Conservation (phyloP, 2,888 invertebrate genomes). For the Phaedon cochleariae region DNA sequence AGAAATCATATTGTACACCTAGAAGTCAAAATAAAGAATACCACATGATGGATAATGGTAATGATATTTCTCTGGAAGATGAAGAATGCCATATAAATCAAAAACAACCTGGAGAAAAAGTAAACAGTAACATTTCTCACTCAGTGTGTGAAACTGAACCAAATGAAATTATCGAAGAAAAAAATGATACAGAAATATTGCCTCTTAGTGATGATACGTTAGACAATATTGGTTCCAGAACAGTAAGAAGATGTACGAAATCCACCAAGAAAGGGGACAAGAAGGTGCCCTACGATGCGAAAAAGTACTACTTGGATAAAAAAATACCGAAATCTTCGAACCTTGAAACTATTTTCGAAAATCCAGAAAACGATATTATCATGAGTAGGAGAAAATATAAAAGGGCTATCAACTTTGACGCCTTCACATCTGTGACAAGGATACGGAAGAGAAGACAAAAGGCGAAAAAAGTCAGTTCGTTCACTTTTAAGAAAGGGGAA, state of each 20-base stretch:
- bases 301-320: slow-evolving; percentile 3
- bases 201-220: too few species aligned
- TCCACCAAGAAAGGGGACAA: not conserved
- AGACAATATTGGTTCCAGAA: not conserved
- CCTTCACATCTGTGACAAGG: slow-evolving; percentile 6
- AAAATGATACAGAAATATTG: too few species aligned
- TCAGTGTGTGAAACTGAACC: too few species aligned
- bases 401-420: slow-evolving; percentile 24
- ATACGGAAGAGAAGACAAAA: slow-evolving; percentile 15
- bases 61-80: too few species aligned
- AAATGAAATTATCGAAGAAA: too few species aligned
- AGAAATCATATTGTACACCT: not conserved
- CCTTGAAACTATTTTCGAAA: slow-evolving; percentile 29
- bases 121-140: too few species aligned
- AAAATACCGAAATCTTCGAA: slow-evolving; percentile 14
- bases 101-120: too few species aligned
- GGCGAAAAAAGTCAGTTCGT: slow-evolving; percentile 19
- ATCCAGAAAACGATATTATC: slow-evolving; percentile 9
- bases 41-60: not conserved
- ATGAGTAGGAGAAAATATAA: slow-evolving; percentile 26
- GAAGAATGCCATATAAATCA: too few species aligned
- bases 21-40: not conserved
- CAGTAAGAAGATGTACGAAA: not conserved
- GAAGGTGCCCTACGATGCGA: slow-evolving; percentile 5
- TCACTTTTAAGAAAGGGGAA: not conserved